Base-by-base conservation (phyloP, 2,797 vertebrate species). In the Mus minutoides region DNA sequence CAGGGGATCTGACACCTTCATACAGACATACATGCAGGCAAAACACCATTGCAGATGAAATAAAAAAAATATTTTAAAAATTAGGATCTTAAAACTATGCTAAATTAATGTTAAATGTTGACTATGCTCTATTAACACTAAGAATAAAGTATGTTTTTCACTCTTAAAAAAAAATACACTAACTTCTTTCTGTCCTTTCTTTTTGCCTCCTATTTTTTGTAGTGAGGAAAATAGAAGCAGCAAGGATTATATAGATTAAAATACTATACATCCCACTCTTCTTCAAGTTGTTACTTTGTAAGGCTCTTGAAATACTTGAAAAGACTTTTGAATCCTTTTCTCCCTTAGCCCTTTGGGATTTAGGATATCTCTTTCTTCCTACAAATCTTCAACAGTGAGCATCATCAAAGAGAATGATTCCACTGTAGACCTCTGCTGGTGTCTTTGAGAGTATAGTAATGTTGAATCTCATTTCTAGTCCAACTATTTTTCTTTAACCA, bases 221-320 rank as follows among this genome's bases (percentile, higher is more conserved):
- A 79, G 79, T 95, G n/a, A 13, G 17, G 88, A 88, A 3, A 85
- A 88, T n/a, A 86, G 13, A 80, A 24, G 4, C 11, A 84, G 4
- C 26, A 76, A 69, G 29, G 52, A 52, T 88, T 79, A 79, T 60
- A 40, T 29, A 54, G 21, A 34, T 58, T 75, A 52, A 60, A 75
- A 37, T 80, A 69, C 54, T 92, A 69, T 13, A 80, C 76, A 88
- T 86, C 12, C 86, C 54, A 26, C 52, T 91, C 77, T 84, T 26
- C 29, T 67, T 93, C 52, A 64, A 58, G 22, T 82, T 78, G 29
- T 92, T 95, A 67, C 89, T 92, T 96, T 94, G 54, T 88, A 89
- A 83, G 29, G 22, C 60, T 9, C 49, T 94, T 95, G 54, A 95
- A 94, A 91, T 52, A 79, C 91, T 88, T 94, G 54, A 95, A 91